Evolutionary conservation across 1,140 invertebrate species (phyloP), one percentile per base, ranked within the genome.

Genomic region (Zaprionus tsacasi): DNA sequence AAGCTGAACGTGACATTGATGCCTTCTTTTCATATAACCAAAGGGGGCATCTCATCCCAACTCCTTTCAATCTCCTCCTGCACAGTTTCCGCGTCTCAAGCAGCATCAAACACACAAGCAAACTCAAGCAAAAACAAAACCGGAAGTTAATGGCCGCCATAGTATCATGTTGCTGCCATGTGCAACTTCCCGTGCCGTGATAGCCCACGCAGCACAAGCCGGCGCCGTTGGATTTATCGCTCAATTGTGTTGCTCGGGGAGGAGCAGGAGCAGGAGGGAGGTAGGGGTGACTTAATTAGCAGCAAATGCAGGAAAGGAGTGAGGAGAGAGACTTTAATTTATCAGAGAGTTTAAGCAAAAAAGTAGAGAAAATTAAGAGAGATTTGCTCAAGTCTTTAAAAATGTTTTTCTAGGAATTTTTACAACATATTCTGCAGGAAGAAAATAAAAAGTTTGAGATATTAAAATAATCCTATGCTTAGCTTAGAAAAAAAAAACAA

Each of bases 1-100:
- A 82, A 72, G 76, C 73, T 85, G 89, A 91, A 91, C 89, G 89
- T 91, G 89, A 91, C 89, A 91, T 91, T 91, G 89, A 91, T 91
- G 89, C 76, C 79, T 79, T 79, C 87, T 91, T 89, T 85, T 85
- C 21, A 21, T 21, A 75, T 81, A 50, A 66, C 43, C n/a, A 43
- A 35, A 45, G 25, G 11, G 10, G 10, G 17, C 40, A 45, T n/a
- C 40, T 15, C 38, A 40, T n/a, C 13, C 13, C 3, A n/a, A 21
- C 40, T 45, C n/a, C 40, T 21, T n/a, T 12, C 11, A 6, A 30
- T 17, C 21, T 21, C 1, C 68, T 73, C 54, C 78, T 85, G 27
- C 27, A 30, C 27, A 78, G 85, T 78, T 88, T 80, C 80, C 81
- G 85, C 74, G 85, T 85, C 86, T 89, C 86, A 89, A 89, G 85